A percentile compares a stretch with the other conserved stretches of the same genome.
These are phyloP conservation scores for Brienomyrus longianalis DNA, from an alignment of 2,113 vertebrate species.

Conservation along the genomic window DNA sequence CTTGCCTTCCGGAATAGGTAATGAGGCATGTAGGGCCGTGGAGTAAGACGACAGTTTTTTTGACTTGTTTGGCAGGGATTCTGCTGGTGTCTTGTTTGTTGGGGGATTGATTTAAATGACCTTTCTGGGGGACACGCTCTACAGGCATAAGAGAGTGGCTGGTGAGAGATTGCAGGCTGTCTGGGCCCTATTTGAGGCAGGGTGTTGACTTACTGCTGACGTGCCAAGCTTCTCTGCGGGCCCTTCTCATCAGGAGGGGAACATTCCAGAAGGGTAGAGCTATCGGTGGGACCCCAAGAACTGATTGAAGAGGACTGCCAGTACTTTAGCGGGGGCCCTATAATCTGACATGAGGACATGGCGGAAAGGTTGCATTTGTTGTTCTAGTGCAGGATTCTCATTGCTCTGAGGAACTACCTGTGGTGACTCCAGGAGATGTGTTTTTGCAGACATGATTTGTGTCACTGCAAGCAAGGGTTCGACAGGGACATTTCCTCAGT, in stretches of 20 bases:
- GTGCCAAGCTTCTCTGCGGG: background rate
- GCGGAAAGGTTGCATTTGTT: background rate
- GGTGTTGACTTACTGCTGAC: slow-evolving; percentile 14
- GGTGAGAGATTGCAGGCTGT: background rate
- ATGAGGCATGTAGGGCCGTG: background rate
- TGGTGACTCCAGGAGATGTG: background rate
- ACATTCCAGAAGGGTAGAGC: background rate
- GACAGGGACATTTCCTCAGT: background rate
- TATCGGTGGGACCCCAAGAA: background rate
- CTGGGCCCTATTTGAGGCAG: background rate
- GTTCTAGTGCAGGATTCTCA: background rate
- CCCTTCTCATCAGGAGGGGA: background rate
- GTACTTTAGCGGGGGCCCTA: background rate
- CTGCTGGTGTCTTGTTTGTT: slow-evolving; percentile 1
- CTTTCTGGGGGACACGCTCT: background rate
- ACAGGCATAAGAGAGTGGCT: background rate
- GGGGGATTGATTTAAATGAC: slow-evolving; percentile 1
- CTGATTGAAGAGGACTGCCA: background rate
- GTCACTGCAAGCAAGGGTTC: background rate
- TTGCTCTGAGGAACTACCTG: background rate
- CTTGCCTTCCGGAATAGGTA: background rate
- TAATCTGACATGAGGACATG: background rate
- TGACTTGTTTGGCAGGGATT: background rate
- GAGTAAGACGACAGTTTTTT: background rate
- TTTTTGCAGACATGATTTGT: too few relatives aligned